Conservation (phyloP, 2,888 invertebrate species). For the Pristionchus mayeri region DNA sequence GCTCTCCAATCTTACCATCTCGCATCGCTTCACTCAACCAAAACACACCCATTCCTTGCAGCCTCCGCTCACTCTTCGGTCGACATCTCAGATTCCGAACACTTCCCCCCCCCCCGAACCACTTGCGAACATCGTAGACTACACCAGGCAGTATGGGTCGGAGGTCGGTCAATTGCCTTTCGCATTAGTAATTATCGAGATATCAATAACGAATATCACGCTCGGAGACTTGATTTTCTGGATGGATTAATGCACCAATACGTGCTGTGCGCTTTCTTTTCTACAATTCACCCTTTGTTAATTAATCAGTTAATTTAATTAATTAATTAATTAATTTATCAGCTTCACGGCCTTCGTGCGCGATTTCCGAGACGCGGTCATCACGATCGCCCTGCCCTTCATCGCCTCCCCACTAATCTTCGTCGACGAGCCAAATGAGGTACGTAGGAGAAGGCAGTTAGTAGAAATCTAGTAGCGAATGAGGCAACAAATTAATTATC, state of each 20-base stretch:
- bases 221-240: too few relatives aligned
- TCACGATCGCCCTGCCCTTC: not conserved
- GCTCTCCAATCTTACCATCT: too few relatives aligned
- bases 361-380: not conserved
- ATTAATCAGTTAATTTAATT: too few relatives aligned
- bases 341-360: not conserved
- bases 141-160: conserved; percentile 11
- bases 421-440: not conserved
- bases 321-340: not conserved
- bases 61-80: conserved; percentile 16
- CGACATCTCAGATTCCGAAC: conserved; percentile 16
- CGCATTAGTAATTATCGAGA: too few relatives aligned
- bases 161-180: too few relatives aligned
- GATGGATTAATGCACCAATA: too few relatives aligned
- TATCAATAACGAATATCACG: too few relatives aligned
- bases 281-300: not conserved
- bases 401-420: not conserved
- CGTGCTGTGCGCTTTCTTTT: not conserved
- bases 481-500: too few relatives aligned
- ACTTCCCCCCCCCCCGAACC: not conserved
- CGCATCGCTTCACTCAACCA: not conserved
- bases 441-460: too few relatives aligned
- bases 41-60: not conserved
- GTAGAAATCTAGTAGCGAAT: too few relatives aligned
- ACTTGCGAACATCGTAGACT: not conserved